These are phyloP conservation scores for Ridgeia piscesae DNA, from an alignment of 1,140 invertebrate genomes.

Conservation along the genomic window DNA sequence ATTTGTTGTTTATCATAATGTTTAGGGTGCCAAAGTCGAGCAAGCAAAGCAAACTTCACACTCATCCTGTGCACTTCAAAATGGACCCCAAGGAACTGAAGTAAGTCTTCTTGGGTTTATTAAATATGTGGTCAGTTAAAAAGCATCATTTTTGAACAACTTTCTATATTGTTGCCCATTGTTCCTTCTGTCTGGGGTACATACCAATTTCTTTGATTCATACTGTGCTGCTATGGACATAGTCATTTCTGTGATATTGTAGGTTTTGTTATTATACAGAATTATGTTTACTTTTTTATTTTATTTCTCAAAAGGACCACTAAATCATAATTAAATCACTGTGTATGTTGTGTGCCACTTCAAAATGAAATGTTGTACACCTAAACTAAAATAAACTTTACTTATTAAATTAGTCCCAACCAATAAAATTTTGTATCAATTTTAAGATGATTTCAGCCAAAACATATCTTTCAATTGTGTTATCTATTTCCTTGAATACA, in stretches of 20 bases:
- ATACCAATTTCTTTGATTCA: background rate
- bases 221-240: background rate
- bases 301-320: background rate
- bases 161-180: background rate
- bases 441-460: background rate
- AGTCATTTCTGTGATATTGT: background rate
- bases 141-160: background rate
- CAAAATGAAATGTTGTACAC: background rate
- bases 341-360: background rate
- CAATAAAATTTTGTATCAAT: background rate
- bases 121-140: background rate
- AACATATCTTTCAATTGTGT: background rate
- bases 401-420: background rate
- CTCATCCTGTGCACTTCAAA: background rate
- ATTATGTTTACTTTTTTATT: background rate
- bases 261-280: background rate
- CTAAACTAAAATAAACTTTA: background rate
- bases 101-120: background rate
- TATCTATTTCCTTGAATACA: background rate
- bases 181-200: background rate
- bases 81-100: background rate
- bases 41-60: background rate
- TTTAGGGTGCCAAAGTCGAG: background rate
- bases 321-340: background rate
- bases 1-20: background rate